Conservation (phyloP, 2,113 vertebrate species). For the Aplodontia rufa region DNA sequence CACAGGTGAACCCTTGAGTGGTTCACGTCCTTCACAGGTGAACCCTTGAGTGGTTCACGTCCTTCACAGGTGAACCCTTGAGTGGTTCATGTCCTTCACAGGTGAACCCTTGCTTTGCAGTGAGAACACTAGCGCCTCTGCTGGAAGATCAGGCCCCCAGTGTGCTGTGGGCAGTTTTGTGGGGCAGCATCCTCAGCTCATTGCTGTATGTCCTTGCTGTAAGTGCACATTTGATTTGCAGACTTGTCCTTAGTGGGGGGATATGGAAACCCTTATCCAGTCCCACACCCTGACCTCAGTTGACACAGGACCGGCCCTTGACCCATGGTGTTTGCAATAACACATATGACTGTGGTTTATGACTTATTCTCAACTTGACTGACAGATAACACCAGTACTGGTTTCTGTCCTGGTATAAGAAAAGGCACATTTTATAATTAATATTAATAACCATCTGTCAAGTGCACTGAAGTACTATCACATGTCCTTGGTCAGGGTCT, state of each 20-base stretch:
- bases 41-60: no score
- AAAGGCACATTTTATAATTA: not conserved
- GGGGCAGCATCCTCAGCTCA: no score
- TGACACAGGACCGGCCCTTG: no score
- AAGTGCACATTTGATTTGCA: not conserved
- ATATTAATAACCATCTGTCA: not conserved
- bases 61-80: no score
- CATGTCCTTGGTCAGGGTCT: not conserved
- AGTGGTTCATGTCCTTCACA: no score
- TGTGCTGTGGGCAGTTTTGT: fast-evolving
- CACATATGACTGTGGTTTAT: not conserved
- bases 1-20: not conserved
- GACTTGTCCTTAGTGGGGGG: not conserved
- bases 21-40: no score
- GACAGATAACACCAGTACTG: no score
- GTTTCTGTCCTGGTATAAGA: not conserved
- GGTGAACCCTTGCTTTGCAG: no score
- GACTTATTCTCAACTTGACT: not conserved
- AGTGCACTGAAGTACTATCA: not conserved
- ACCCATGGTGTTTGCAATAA: no score
- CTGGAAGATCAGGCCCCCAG: no score
- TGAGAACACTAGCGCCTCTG: no score
- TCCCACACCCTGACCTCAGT: fast-evolving
- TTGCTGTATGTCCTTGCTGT: not conserved
- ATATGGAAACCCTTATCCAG: not conserved